Evolutionary conservation across 1,140 invertebrate genomes (phyloP).

Genomic region (Macrotrachela quadricornifera): DNA sequence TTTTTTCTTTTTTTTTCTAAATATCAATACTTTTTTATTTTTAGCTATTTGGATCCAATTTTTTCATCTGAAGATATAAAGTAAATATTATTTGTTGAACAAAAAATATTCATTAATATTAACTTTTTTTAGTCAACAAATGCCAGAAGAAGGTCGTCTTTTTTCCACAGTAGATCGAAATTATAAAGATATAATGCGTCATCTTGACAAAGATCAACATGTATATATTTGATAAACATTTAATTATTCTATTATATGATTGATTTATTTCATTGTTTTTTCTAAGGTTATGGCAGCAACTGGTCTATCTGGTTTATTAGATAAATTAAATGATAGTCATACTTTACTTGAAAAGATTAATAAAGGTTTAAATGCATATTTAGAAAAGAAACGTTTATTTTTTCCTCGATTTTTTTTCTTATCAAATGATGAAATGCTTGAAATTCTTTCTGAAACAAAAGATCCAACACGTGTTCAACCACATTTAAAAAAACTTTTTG

Average conservation of each 20-base stretch:
- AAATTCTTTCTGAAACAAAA: constrained; percentile 33
- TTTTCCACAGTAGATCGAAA: constrained; percentile 30
- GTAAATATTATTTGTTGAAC: neutral
- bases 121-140: constrained; percentile 37
- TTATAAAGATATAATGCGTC: constrained; percentile 31
- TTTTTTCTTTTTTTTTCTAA: too few species aligned
- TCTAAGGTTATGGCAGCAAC: constrained; percentile 24
- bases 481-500: constrained; percentile 33
- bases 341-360: constrained; percentile 29
- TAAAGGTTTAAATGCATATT: constrained; percentile 30
- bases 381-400: constrained; percentile 32
- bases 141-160: constrained; percentile 31
- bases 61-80: constrained; percentile 33
- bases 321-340: constrained; percentile 27
- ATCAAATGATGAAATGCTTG: constrained; percentile 33
- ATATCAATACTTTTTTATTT: too few species aligned
- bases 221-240: constrained; percentile 9
- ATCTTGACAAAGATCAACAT: constrained; percentile 24
- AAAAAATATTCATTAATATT: too few species aligned
- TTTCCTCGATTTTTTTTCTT: constrained; percentile 33
- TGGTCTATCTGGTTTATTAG: constrained; percentile 21
- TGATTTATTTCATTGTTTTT: too few species aligned
- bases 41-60: constrained; percentile 29
- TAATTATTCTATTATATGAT: too few species aligned
- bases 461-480: constrained; percentile 31